A percentile compares a stretch with the other conserved stretches of the same genome.
Conservation (phyloP, 2,888 invertebrate species). For the Petrophora chlorosata region DNA sequence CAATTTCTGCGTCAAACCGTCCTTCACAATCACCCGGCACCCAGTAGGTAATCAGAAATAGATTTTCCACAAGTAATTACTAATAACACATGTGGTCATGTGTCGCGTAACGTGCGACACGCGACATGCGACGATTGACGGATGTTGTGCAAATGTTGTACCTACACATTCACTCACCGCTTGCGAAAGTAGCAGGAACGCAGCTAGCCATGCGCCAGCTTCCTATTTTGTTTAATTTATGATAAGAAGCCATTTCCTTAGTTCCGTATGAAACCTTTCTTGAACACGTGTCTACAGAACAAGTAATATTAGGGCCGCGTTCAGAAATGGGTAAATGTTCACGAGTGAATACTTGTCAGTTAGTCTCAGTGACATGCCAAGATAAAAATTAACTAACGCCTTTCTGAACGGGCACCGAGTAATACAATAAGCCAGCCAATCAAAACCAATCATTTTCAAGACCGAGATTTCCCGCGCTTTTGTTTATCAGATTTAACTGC, state of each 20-base stretch:
- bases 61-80: constrained; percentile 20
- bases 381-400: too few species aligned
- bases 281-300: too few species aligned
- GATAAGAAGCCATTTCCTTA: constrained; percentile 24
- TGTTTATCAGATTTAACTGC: too few species aligned
- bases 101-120: constrained; percentile 28
- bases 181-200: constrained; percentile 29
- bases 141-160: constrained; percentile 30
- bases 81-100: constrained; percentile 22
- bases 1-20: background rate
- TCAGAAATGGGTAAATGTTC: too few species aligned
- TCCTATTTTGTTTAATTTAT: constrained; percentile 26
- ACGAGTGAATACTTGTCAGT: too few species aligned
- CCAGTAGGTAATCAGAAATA: constrained; percentile 24
- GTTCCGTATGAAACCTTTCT: constrained; percentile 2
- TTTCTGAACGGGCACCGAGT: too few species aligned
- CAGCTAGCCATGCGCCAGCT: constrained; percentile 10
- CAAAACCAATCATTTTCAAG: too few species aligned
- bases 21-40: constrained; percentile 8
- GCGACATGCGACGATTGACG: constrained; percentile 27
- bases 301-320: too few species aligned
- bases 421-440: too few species aligned
- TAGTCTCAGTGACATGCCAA: too few species aligned
- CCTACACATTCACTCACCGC: constrained; percentile 4
- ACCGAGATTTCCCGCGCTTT: too few species aligned